These are phyloP conservation scores for Chaitophorus viminalis DNA, from an alignment of 2,888 invertebrate species.

Conservation along the genomic window DNA sequence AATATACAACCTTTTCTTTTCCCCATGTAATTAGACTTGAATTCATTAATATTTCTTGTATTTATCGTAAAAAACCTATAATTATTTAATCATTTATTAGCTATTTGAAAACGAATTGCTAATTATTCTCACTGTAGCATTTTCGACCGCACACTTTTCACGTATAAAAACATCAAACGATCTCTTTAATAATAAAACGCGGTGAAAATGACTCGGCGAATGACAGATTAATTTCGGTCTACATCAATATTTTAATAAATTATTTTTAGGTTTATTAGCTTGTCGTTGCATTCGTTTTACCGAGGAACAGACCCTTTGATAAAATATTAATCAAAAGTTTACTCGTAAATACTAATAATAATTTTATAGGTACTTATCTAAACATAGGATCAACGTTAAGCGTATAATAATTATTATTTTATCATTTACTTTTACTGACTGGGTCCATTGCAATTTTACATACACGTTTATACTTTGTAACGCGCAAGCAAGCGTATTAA, in stretches of 20 bases:
- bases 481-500: no score
- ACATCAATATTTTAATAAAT: neutral
- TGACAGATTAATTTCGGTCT: neutral
- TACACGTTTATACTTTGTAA: no score
- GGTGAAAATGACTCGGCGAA: neutral
- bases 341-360: no score
- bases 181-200: neutral
- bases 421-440: no score
- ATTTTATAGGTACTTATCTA: no score
- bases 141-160: neutral
- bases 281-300: neutral
- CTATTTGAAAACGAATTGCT: neutral
- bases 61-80: no score
- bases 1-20: no score
- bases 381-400: no score
- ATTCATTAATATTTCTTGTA: no score
- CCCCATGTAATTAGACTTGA: no score
- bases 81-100: neutral
- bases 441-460: no score
- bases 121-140: neutral
- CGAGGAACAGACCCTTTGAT: neutral
- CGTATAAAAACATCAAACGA: neutral
- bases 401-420: no score
- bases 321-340: neutral
- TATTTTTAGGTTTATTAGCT: neutral